Base-by-base conservation (phyloP, 1,140 invertebrate genomes). In the Penaeus vannamei region DNA sequence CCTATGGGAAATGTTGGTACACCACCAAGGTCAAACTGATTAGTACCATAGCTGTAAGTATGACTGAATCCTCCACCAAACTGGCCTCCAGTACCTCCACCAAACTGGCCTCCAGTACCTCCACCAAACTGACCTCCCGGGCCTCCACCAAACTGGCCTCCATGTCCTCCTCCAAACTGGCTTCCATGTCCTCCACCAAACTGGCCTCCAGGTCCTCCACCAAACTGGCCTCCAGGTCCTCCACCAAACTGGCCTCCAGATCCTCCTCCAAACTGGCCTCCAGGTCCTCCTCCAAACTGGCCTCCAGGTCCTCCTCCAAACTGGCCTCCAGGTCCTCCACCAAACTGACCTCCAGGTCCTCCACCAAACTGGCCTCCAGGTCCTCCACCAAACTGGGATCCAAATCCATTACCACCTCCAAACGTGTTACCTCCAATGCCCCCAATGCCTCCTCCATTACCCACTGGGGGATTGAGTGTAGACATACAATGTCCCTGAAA, bases 1-100 rank as follows among this genome's bases (percentile, higher is more conserved):
- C 97, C 97, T 66, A 94, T 94, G 0, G 90, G 89, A 64, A 79
- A 90, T 8, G 89, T 91, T 22, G 86, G 90, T 7, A 90, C 89
- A 29, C 87, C 89, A 59, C 84, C 89, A n/a, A 88, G 81, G 83
- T 89, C 91, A 84, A 79, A 89, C 59, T 89, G 87, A 3, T 36
- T 26, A 61, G 81, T 20, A 22, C 72, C 72, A 76, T 32, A 76
- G 53, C 69, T 64, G 17, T 87, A 84, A 20, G 8, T 42, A 10
- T 32, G 19, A 19, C 76, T 61, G 64, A 64, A 80, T 32, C 20
- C 62, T 22, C 80, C 76, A 20, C 87, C 87, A 84, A 29, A 32
- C 17, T 79, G 79, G 36, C 85, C 85, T 22, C 23, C 23, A 84
- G 64, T 32, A 36, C 46, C 62, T 29, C 53, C 8, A 53, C 87